Percentiles rank a stretch among this genome's conserved stretches.
Conservation (phyloP, 2,113 vertebrate genomes). For the Physeter macrocephalus region DNA sequence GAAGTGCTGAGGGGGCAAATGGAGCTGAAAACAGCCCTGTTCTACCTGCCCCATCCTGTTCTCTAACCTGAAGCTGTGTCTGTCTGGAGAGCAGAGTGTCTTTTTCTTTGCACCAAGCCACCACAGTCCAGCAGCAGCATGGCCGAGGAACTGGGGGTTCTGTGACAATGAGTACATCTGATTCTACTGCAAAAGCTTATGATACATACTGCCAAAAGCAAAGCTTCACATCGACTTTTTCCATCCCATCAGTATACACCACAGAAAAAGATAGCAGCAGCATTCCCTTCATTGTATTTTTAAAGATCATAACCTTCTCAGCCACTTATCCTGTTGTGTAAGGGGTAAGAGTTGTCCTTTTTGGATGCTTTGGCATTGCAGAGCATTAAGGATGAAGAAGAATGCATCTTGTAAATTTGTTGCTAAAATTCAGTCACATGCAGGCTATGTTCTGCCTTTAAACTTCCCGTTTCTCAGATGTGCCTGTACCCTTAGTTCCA, state of each 20-base stretch:
- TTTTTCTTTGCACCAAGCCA: not conserved
- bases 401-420: too few relatives aligned
- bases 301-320: not conserved
- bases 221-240: not conserved
- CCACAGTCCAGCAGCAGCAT: not conserved
- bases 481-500: not conserved
- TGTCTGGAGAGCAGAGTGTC: not conserved
- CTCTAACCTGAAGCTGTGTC: not conserved
- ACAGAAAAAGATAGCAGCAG: not conserved
- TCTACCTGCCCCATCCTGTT: not conserved
- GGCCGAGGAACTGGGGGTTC: not conserved
- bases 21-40: not conserved
- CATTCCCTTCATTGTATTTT: not conserved
- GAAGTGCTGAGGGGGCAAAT: not conserved
- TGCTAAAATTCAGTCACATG: not conserved
- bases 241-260: too few relatives aligned
- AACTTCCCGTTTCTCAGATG: not conserved
- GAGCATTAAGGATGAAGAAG: not conserved
- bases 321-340: not conserved
- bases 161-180: not conserved
- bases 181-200: not conserved
- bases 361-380: not conserved
- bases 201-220: not conserved
- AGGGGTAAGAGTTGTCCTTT: not conserved
- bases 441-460: not conserved